Evolutionary conservation across 2,888 invertebrate species (phyloP).

Genomic region (Phymatocera aterrima): DNA sequence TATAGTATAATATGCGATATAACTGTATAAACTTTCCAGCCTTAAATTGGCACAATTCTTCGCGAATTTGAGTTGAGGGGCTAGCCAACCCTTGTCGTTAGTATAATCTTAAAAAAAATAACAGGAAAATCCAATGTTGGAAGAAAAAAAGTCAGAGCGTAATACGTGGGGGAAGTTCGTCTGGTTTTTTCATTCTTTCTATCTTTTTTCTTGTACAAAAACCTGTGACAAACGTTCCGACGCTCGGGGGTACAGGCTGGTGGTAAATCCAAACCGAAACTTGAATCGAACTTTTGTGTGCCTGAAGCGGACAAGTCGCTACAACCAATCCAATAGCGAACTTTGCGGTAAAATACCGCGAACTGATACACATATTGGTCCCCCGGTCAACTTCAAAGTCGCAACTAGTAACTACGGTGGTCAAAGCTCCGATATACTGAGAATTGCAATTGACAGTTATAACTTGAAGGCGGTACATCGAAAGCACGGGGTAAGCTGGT

Average conservation of each 20-base stretch:
- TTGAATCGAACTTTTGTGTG: slow-evolving; percentile 32
- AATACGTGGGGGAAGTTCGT: slow-evolving; percentile 1
- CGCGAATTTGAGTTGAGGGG: slow-evolving; percentile 3
- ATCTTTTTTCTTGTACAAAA: neutral
- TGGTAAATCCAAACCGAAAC: slow-evolving; percentile 27
- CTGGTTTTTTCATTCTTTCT: too few relatives aligned
- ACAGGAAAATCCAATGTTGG: neutral
- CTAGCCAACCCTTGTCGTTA: slow-evolving; percentile 29
- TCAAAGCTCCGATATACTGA: slow-evolving; percentile 18
- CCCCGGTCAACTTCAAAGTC: slow-evolving; percentile 36
- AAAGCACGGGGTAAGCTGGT: neutral
- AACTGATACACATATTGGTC: neutral
- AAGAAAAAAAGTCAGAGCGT: neutral
- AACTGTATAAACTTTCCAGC: slow-evolving; percentile 6
- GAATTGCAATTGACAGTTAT: slow-evolving; percentile 34
- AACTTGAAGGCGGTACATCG: slow-evolving; percentile 8
- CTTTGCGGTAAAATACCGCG: slow-evolving; percentile 31
- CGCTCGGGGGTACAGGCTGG: neutral
- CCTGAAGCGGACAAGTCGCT: slow-evolving; percentile 31
- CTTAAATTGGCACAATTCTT: slow-evolving; percentile 39
- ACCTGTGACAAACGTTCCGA: slow-evolving; percentile 26
- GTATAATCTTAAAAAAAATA: slow-evolving; percentile 40
- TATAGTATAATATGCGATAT: neutral
- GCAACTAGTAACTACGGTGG: slow-evolving; percentile 3
- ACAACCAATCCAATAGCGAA: slow-evolving; percentile 13